phyloP scores from a whole-genome alignment of 2,888 invertebrate genomes.

The Mechanitis messenoides region DNA sequence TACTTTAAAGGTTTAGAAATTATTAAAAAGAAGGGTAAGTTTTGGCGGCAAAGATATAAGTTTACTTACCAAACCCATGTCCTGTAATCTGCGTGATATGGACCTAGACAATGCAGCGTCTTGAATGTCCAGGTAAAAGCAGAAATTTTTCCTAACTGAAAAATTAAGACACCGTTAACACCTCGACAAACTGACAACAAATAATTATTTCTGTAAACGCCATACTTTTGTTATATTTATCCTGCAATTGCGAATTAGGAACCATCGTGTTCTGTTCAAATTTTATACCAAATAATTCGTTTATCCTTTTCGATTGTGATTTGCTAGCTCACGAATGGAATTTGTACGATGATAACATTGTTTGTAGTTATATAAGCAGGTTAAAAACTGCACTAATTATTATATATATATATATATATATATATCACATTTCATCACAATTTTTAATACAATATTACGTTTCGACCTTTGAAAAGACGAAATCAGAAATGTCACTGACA shows the following conservation, averaged over 20 bases:
- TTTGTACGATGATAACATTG: slow-evolving; percentile 11
- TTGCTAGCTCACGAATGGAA: slow-evolving; percentile 4
- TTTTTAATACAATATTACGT: slow-evolving; percentile 38
- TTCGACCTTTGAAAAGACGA: slow-evolving; percentile 45
- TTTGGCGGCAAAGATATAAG: slow-evolving; percentile 52
- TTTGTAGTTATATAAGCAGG: slow-evolving; percentile 14
- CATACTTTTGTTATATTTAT: slow-evolving; percentile 69
- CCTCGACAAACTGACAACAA: slow-evolving; percentile 11
- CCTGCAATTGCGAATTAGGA: slow-evolving; percentile 66
- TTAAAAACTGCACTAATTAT: slow-evolving; percentile 12
- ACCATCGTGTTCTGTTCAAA: slow-evolving; percentile 50
- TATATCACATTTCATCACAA: slow-evolving; percentile 33
- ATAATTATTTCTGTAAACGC: slow-evolving; percentile 8
- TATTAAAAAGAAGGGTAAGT: slow-evolving; percentile 23
- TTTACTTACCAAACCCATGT: slow-evolving; percentile 83
- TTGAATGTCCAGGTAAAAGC: slow-evolving; percentile 86
- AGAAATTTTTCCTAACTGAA: slow-evolving; percentile 79
- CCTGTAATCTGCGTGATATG: slow-evolving; percentile 81
- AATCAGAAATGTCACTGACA: slow-evolving; percentile 61
- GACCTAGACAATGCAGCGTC: slow-evolving; percentile 80
- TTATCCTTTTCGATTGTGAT: slow-evolving; percentile 17
- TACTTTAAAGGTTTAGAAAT: slow-evolving; percentile 22
- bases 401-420: slow-evolving; percentile 14
- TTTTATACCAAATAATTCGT: slow-evolving; percentile 15
- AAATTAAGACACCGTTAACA: slow-evolving; percentile 24